Percentiles rank a stretch among this genome's conserved stretches.
These are phyloP conservation scores for Halcyon chelicuti DNA, from an alignment of 2,797 vertebrate species.

Conservation along the genomic window DNA sequence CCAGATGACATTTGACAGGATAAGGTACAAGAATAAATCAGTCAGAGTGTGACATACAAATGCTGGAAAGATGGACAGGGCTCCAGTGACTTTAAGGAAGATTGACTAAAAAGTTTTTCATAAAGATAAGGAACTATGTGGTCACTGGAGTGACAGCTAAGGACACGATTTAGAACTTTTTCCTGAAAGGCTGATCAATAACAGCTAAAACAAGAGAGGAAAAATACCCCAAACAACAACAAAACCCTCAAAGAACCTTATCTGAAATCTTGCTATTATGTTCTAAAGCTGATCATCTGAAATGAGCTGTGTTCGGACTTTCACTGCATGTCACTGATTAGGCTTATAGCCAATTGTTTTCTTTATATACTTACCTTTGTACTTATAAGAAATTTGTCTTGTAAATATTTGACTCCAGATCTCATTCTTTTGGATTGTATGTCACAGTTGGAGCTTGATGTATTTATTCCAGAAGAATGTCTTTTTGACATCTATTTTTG, in stretches of 20 bases:
- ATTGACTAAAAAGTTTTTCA: neutral
- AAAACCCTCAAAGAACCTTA: neutral
- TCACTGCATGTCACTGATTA: neutral
- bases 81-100: neutral
- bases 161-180: neutral
- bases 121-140: neutral
- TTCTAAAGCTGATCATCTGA: neutral
- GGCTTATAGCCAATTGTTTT: neutral
- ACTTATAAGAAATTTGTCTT: neutral
- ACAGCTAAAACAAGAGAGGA: neutral
- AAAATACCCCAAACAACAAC: rapidly evolving
- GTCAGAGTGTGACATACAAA: neutral
- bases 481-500: slow-evolving; percentile 1
- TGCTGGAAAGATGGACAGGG: neutral
- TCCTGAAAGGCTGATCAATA: neutral
- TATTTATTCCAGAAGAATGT: neutral
- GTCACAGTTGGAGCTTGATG: neutral
- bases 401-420: neutral
- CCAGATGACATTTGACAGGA: rapidly evolving
- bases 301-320: neutral
- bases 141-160: neutral
- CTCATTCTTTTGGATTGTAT: neutral
- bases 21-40: neutral
- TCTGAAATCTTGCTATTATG: neutral
- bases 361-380: neutral